Evolutionary conservation across 64 coral and sea anemone genomes (phyloP), one percentile per base, ranked within the genome.

Genomic region (Anthopleura sola): DNA sequence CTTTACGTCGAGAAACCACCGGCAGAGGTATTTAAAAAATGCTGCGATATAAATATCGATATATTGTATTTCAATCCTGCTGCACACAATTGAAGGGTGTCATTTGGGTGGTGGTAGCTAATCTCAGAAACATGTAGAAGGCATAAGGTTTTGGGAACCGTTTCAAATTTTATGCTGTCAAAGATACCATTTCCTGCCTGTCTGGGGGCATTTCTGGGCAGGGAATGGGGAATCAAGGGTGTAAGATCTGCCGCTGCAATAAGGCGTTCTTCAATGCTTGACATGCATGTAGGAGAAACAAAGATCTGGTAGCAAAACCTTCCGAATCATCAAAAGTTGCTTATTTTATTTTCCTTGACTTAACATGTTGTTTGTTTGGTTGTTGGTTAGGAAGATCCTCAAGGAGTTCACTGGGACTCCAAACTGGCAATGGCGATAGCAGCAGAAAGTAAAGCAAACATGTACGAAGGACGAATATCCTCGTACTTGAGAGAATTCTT

Each of bases 401-500:
- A 75, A 68, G 88, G 36, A 51, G 50, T 91, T 82, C 90, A 68
- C 39, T 93, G 78, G 78, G 92, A 99, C 77, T 86, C 87, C 40
- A 90, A 79, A 37, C 86, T 98, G 40, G 92, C 90, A 48, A 37
- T 57, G 21, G 83, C 51, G 37, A 78, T 98, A 29, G 56, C 40
- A 49, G 62, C 86, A 28, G 78, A 55, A 76, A 80, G 82, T 36
- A 91, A 49, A 36, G 37, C 20, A 2, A 86, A 74, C 21, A 34
- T 34, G 21, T 54, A 75, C 36, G 60, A 75, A 24, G 69, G 79
- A 34, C 68, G 66, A 11, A 3, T 46, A 6, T 86, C 87, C 3
- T 95, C 97, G 15, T 92, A 86, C 23, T 37, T 99, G 2, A 86
- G 80, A 36, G 97, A 99, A 20, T 99, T 99, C 28, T 99, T 99